These are phyloP conservation scores for Silurus aristotelis DNA, from an alignment of 2,797 vertebrate species.

Conservation along the genomic window DNA sequence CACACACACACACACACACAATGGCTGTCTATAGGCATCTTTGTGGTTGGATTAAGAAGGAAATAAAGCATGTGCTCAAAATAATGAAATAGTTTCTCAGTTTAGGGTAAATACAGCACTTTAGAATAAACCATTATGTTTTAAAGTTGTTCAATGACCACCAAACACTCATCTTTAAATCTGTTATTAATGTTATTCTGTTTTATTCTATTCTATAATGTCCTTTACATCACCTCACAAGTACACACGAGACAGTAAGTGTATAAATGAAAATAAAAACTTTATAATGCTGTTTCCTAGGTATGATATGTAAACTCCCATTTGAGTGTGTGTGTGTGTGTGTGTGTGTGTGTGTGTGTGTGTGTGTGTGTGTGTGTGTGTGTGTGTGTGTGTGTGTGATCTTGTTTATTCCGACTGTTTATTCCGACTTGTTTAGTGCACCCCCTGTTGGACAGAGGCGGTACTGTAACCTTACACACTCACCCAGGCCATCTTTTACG, in stretches of 20 bases:
- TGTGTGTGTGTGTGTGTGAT: neutral
- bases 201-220: conserved; percentile 32
- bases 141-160: conserved; percentile 45
- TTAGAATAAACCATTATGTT: conserved; percentile 41
- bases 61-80: neutral
- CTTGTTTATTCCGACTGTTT: conserved; percentile 13
- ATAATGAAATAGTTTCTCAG: conserved; percentile 28
- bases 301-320: conserved; percentile 33
- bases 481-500: neutral
- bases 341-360: too few species aligned
- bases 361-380: too few species aligned
- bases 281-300: conserved; percentile 38
- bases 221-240: conserved; percentile 51
- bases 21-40: conserved; percentile 21
- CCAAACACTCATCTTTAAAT: conserved; percentile 43
- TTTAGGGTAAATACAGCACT: conserved; percentile 24
- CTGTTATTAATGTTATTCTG: conserved; percentile 56
- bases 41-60: conserved; percentile 40
- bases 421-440: conserved; percentile 9
- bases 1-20: conserved; percentile 9
- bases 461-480: conserved; percentile 26
- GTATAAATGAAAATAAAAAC: conserved; percentile 53
- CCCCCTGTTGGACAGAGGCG: conserved; percentile 46
- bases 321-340: neutral
- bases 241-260: conserved; percentile 48